These are phyloP conservation scores for Drosophila nigromelanica DNA, from an alignment of 1,140 invertebrate genomes.

Conservation along the genomic window DNA sequence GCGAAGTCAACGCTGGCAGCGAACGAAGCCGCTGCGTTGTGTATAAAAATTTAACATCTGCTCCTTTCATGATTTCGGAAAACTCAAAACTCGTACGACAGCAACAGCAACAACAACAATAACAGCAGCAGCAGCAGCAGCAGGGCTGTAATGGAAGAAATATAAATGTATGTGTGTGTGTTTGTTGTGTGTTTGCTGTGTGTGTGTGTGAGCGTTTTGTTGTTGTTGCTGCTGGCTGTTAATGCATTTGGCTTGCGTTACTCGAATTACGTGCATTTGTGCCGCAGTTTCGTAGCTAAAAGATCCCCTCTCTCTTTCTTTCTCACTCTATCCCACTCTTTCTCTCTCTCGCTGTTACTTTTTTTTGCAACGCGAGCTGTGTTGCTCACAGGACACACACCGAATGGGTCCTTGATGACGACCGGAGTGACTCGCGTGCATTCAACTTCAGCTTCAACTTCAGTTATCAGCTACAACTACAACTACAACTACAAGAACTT, in stretches of 20 bases:
- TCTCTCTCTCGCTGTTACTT: not conserved
- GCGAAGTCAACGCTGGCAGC: constrained; percentile 23
- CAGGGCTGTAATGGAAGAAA: constrained; percentile 73
- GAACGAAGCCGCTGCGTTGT: constrained; percentile 40
- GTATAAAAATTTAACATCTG: constrained; percentile 83
- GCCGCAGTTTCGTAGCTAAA: constrained; percentile 47
- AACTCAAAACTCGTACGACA: constrained; percentile 78
- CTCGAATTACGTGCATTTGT: constrained; percentile 79
- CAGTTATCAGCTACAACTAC: constrained; percentile 19
- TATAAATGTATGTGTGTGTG: constrained; percentile 31
- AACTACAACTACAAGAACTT: constrained; percentile 17
- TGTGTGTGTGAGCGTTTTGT: constrained; percentile 32
- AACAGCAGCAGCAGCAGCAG: constrained; percentile 32
- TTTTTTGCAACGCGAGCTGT: constrained; percentile 5
- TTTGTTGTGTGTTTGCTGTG: constrained; percentile 21
- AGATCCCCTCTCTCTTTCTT: constrained; percentile 31
- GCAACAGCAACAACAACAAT: constrained; percentile 46
- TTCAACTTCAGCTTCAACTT: constrained; percentile 66
- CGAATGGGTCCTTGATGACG: constrained; percentile 57
- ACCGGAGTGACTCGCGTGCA: constrained; percentile 48
- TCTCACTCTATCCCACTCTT: constrained; percentile 3
- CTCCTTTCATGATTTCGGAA: constrained; percentile 84
- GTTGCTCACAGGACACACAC: constrained; percentile 32
- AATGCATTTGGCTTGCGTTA: constrained; percentile 79
- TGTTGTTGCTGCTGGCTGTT: constrained; percentile 59